These are phyloP conservation scores for Sialia sialis DNA, from an alignment of 2,113 vertebrate genomes.

Conservation along the genomic window DNA sequence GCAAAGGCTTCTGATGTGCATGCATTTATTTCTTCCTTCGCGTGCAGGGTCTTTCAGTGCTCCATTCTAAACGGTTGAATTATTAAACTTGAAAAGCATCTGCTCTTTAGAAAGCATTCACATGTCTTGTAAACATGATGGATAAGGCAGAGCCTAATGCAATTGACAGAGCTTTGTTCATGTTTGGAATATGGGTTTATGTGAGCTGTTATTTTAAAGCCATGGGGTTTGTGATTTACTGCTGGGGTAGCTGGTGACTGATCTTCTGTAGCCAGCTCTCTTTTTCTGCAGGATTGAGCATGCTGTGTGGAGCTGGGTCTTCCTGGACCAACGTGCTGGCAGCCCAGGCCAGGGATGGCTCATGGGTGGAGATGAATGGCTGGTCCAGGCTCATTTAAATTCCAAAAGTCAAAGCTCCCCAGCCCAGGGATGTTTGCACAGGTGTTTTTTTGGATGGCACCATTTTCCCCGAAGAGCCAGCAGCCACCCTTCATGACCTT, in stretches of 20 bases:
- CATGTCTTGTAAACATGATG: slow-evolving; percentile 23
- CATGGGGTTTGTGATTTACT: background rate
- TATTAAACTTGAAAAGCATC: slow-evolving; percentile 58
- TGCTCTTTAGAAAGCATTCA: slow-evolving; percentile 43
- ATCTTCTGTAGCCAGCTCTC: background rate
- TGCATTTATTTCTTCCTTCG: background rate
- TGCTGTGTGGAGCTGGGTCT: background rate
- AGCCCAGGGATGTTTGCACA: background rate
- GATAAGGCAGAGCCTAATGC: slow-evolving; percentile 51
- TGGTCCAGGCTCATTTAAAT: background rate
- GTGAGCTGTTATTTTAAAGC: background rate
- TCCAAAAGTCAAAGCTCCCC: background rate
- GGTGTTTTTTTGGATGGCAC: background rate
- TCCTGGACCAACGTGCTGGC: background rate
- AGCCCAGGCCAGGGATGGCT: background rate
- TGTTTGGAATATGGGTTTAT: background rate
- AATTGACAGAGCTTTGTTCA: slow-evolving; percentile 3
- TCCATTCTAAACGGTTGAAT: slow-evolving; percentile 16
- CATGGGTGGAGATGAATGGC: background rate
- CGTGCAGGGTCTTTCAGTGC: slow-evolving; percentile 13
- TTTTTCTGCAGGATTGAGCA: fast-evolving
- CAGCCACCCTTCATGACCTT: background rate
- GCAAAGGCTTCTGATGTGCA: background rate
- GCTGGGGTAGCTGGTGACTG: background rate
- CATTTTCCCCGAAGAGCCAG: background rate